Evolutionary conservation across 2,888 invertebrate species (phyloP).

Genomic region (Zaprionus lineosus): DNA sequence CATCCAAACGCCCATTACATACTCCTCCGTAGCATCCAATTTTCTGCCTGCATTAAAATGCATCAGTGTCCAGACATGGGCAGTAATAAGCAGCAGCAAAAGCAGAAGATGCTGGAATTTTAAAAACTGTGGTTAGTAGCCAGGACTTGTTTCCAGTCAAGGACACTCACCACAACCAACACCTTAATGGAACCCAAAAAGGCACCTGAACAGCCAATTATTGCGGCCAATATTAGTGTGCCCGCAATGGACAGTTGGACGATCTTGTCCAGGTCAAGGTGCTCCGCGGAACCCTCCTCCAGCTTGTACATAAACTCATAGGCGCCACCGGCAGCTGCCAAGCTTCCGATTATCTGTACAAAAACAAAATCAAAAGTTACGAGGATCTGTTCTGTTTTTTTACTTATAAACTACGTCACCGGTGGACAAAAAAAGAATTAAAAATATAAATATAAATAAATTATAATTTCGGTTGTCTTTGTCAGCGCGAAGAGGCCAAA

Average conservation of each 20-base stretch:
- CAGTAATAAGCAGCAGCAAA: conserved; percentile 56
- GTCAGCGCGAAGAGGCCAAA: too few relatives aligned
- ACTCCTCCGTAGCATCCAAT: conserved; percentile 52
- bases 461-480: conserved; percentile 16
- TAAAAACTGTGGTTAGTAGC: too few relatives aligned
- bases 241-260: conserved; percentile 64
- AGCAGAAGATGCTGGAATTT: conserved; percentile 64
- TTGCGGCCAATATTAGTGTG: conserved; percentile 59
- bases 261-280: conserved; percentile 56
- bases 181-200: conserved; percentile 76
- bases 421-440: conserved; percentile 16
- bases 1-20: conserved; percentile 71
- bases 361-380: conserved; percentile 16
- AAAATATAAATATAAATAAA: conserved; percentile 35
- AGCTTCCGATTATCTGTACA: conserved; percentile 67
- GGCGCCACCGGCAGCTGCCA: conserved; percentile 64
- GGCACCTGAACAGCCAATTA: conserved; percentile 75
- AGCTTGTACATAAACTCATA: conserved; percentile 63
- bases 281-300: conserved; percentile 65
- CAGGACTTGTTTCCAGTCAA: neutral
- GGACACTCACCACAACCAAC: conserved; percentile 60
- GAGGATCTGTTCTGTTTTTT: too few relatives aligned
- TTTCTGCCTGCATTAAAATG: conserved; percentile 68
- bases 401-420: conserved; percentile 37
- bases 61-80: conserved; percentile 69